A percentile compares a stretch with the other conserved stretches of the same genome.
These are phyloP conservation scores for Leptopilina boulardi DNA, from an alignment of 1,140 invertebrate genomes.

Conservation along the genomic window DNA sequence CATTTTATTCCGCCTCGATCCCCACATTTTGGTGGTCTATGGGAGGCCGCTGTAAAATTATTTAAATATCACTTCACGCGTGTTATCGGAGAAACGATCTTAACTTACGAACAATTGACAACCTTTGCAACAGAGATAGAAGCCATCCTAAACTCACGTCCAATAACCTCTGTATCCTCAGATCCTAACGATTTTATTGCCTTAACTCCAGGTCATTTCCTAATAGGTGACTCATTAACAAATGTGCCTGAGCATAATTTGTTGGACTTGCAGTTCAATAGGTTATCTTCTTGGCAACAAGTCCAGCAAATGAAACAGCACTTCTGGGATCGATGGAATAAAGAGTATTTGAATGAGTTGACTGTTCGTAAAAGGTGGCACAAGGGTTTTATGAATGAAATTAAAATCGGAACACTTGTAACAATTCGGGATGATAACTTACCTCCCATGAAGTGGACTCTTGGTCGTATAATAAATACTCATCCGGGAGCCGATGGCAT, in stretches of 20 bases:
- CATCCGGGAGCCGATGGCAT: neutral
- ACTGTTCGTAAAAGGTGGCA: constrained; percentile 34
- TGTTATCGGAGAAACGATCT: neutral
- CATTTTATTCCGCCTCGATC: constrained; percentile 36
- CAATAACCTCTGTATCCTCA: neutral
- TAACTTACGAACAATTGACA: constrained; percentile 9
- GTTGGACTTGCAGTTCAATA: neutral
- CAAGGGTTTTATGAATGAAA: neutral
- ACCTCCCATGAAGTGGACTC: neutral
- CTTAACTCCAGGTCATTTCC: constrained; percentile 33
- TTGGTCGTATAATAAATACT: neutral
- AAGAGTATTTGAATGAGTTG: neutral
- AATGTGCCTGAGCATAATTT: constrained; percentile 23
- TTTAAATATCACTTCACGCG: constrained; percentile 35
- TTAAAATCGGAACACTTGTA: neutral
- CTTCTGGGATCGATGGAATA: too few species aligned
- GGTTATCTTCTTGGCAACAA: neutral
- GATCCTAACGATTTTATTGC: constrained; percentile 29
- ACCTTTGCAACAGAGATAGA: constrained; percentile 24
- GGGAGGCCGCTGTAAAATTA: constrained; percentile 37
- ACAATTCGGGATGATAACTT: neutral
- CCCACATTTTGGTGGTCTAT: constrained; percentile 38
- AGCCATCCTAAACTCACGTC: constrained; percentile 31
- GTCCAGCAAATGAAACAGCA: neutral
- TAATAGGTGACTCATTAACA: too few species aligned